Percentiles rank a stretch among this genome's conserved stretches.
Conservation (phyloP, 2,797 vertebrate genomes). For the Chelidonichthys spinosus region DNA sequence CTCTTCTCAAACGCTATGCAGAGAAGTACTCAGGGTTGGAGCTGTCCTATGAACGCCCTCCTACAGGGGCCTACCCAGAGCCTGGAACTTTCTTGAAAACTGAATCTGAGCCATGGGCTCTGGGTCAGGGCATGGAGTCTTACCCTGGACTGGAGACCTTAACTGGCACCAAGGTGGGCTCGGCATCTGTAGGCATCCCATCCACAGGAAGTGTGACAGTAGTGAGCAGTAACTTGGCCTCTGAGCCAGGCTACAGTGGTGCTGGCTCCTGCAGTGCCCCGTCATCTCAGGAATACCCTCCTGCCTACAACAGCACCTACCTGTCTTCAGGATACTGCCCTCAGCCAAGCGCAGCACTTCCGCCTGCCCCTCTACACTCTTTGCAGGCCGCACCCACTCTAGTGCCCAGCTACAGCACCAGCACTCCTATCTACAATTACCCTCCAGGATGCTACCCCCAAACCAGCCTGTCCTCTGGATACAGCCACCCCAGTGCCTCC, state of each 20-base stretch:
- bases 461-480: constrained; percentile 82
- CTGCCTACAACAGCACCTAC: constrained; percentile 90
- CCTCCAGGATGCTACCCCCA: constrained; percentile 86
- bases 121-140: constrained; percentile 85
- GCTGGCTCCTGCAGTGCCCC: constrained; percentile 71
- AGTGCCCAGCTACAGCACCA: constrained; percentile 87
- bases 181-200: constrained; percentile 76
- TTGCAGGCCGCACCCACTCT: constrained; percentile 83
- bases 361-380: constrained; percentile 85
- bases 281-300: constrained; percentile 88
- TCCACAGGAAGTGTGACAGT: constrained; percentile 87
- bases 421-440: constrained; percentile 90
- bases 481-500: constrained; percentile 87
- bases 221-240: constrained; percentile 77
- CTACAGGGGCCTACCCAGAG: constrained; percentile 83
- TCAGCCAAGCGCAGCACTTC: constrained; percentile 84
- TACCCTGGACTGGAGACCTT: constrained; percentile 88
- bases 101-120: constrained; percentile 90
- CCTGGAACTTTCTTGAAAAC: constrained; percentile 89
- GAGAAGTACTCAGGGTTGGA: constrained; percentile 96
- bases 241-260: constrained; percentile 72
- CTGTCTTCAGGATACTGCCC: constrained; percentile 90
- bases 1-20: constrained; percentile 94
- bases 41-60: constrained; percentile 88
- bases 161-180: constrained; percentile 79